Percentiles rank a stretch among this genome's conserved stretches.
Conservation (phyloP, 2,113 vertebrate genomes). For the Vulpes ferrilata region DNA sequence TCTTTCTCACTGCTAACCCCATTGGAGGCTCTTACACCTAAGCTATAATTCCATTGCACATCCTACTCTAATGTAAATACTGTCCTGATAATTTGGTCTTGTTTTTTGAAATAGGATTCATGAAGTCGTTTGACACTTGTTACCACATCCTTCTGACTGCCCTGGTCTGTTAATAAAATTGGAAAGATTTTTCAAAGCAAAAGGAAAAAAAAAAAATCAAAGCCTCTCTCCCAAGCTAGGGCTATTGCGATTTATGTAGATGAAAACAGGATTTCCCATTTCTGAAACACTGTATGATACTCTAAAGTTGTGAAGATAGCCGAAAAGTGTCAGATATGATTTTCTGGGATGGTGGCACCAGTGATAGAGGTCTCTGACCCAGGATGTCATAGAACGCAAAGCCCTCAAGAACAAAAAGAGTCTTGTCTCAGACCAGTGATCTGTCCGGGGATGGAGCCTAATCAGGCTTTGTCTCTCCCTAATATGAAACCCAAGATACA, state of each 20-base stretch:
- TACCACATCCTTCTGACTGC: neutral
- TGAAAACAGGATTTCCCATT: neutral
- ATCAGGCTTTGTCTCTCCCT: constrained; percentile 53
- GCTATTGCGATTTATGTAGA: neutral
- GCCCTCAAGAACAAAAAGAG: constrained; percentile 31
- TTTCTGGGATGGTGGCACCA: neutral
- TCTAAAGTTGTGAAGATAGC: neutral
- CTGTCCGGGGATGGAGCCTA: neutral
- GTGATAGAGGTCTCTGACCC: neutral
- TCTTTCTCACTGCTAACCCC: neutral
- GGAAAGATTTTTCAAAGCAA: neutral
- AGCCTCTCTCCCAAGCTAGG: neutral
- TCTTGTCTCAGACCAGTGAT: neutral
- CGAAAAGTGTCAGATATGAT: neutral
- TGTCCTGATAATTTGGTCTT: neutral
- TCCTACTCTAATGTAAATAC: neutral
- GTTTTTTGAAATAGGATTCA: neutral
- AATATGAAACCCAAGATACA: constrained; percentile 57
- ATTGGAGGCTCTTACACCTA: neutral
- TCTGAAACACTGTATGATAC: neutral
- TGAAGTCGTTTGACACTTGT: neutral
- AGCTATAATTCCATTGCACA: neutral
- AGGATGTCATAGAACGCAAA: constrained; percentile 50
- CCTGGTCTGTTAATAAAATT: neutral
- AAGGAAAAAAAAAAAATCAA: neutral